Base-by-base conservation (phyloP, 2,888 invertebrate genomes). In the Pristionchus maxplancki region DNA sequence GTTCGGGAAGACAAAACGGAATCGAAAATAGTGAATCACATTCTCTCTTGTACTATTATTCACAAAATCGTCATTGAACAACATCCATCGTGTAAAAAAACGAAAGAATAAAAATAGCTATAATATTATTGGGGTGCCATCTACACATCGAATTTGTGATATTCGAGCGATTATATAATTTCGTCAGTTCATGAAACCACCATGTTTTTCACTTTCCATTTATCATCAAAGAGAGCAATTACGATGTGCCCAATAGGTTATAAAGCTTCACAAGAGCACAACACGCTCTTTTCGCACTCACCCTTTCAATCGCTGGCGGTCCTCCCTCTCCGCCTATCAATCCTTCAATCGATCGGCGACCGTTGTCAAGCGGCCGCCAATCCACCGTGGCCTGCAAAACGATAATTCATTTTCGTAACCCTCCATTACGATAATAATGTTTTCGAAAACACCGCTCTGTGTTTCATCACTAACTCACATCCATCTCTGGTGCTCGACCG, bases 331-430 rank as follows among this genome's bases (percentile, higher is more conserved):
- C 31, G 28, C 53, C 40, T 20, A 64, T 62, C 28, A 85, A n/a
- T 62, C 37, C 17, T 4, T 85, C 40, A 62, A 85, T 37, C 85
- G 37, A 44, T 34, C 44, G 62, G 15, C 48, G 85, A 13, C 58
- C 85, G 15, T 89, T 89, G n/a, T 71, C 53, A n/a, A 37, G 48
- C 40, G 85, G 85, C 81, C 62, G 40, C 71, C 67, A 74, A 50
- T 86, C 82, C 53, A 53, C 31, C 78, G 78, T 85, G 24, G 64
- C 85, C 78, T 84, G 74, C 31, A 88, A 58, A 50, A 86, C n/a
- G n/a, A 44, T 53, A 85, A 40, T 84, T 1, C 5, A 82, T 40
- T 78, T 40, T 40, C 81, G 8, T 81, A 28, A n/a, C 48, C 28
- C 1, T 58, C 1, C 58, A n/a, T n/a, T n/a, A n/a, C n/a, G n/a